phyloP scores from a whole-genome alignment of 2,888 invertebrate genomes.

The Macrosiphum euphorbiae region DNA sequence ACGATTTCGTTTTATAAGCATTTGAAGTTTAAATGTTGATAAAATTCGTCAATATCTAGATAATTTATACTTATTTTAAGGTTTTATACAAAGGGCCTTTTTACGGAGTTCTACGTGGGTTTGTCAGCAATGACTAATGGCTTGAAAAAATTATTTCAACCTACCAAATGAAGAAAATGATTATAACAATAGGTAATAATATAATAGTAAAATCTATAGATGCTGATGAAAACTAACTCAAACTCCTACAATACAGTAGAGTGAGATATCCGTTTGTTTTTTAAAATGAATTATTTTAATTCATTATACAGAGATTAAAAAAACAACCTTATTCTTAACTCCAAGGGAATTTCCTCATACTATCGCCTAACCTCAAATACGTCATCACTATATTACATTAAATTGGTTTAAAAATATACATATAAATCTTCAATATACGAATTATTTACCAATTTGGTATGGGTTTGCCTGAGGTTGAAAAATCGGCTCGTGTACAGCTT shows the following conservation, averaged over 20 bases:
- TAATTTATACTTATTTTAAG: no score
- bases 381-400: background rate
- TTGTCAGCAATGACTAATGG: background rate
- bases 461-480: constrained; percentile 36
- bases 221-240: background rate
- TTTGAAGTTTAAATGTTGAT: background rate
- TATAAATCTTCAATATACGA: background rate
- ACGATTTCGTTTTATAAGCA: background rate
- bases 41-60: background rate
- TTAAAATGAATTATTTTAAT: background rate
- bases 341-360: background rate
- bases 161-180: background rate
- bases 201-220: background rate
- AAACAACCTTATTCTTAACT: background rate
- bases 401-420: background rate
- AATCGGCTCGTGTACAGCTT: constrained; percentile 15
- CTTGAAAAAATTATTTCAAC: background rate
- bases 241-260: background rate
- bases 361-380: background rate
- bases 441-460: constrained; percentile 16
- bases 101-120: background rate
- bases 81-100: background rate
- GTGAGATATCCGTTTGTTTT: background rate
- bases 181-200: background rate
- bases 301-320: background rate